phyloP scores from a whole-genome alignment of 1,140 invertebrate species.

The Lethrus apterus region DNA sequence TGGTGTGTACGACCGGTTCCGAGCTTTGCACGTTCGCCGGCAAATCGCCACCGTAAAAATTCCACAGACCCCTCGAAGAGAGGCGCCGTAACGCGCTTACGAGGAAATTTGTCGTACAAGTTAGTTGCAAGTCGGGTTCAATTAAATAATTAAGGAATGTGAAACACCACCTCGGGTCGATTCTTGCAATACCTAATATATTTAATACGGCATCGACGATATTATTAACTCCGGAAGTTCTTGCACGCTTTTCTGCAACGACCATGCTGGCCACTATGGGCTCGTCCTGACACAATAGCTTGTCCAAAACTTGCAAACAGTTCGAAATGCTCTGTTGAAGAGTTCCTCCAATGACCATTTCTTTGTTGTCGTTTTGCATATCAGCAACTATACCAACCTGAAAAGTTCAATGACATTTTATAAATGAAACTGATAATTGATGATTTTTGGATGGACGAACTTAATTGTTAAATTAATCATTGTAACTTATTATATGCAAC shows the following conservation, averaged over 20 bases:
- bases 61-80: too few species aligned
- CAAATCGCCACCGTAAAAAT: too few species aligned
- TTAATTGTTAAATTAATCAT: too few species aligned
- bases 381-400: constrained; percentile 64
- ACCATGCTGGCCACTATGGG: constrained; percentile 70
- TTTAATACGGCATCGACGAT: not conserved
- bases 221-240: not conserved
- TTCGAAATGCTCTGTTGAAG: constrained; percentile 73
- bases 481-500: too few species aligned
- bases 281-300: constrained; percentile 55
- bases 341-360: constrained; percentile 65
- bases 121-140: too few species aligned
- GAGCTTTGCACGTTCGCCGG: too few species aligned
- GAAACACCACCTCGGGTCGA: not conserved
- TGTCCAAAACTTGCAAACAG: constrained; percentile 59
- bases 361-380: constrained; percentile 71
- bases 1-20: too few species aligned
- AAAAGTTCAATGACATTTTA: not conserved
- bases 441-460: too few species aligned
- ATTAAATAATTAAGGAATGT: too few species aligned
- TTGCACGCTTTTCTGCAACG: constrained; percentile 58
- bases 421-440: not conserved
- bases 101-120: too few species aligned
- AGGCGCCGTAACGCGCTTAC: too few species aligned
- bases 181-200: constrained; percentile 4